Evolutionary conservation across 2,113 vertebrate genomes (phyloP), one percentile per base, ranked within the genome.

Genomic region (Peromyscus leucopus): DNA sequence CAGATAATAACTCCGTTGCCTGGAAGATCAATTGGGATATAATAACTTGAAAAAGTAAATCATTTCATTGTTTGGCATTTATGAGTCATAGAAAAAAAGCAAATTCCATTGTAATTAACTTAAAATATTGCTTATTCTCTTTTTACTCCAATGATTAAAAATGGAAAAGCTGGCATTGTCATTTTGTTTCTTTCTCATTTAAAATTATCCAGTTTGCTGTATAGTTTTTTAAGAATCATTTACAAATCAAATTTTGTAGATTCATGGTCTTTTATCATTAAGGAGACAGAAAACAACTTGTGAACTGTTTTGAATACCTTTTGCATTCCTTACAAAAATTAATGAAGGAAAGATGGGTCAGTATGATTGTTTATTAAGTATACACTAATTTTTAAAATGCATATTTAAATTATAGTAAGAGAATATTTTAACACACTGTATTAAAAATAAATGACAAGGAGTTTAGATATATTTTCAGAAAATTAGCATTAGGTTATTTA

Each of bases 1-100:
- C 98, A 98, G 96, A 98, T 98, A 98, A 98, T 98, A 98, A 98
- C 96, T 97, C 95, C 69, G 31, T 97, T 98, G 98, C 97, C 98
- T 95, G 98, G 97, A 98, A 98, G 98, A 98, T 98, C 98, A 98
- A 97, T 98, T 98, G 97, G 94, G 97, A 98, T 98, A 98, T 98
- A 98, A 98, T 97, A 98, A 97, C 98, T 98, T 98, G 97, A 96
- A 98, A 98, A 98, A 97, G 0, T 22, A 97, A 98, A 97, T 98
- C 16, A 98, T 98, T 98, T 98, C 93, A 97, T 97, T 97, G 85
- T 93, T 98, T 98, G 97, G 95, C 78, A 98, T 98, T 98, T 97
- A 97, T 98, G 91, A 98, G 97, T 96, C 33, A 63, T 96, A 97
- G 98, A 69, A 82, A 98, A 98, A 97, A 98, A 98, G 96, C 48